Evolutionary conservation across 2,797 vertebrate species (phyloP).

Genomic region (Dendrocincla fuliginosa): DNA sequence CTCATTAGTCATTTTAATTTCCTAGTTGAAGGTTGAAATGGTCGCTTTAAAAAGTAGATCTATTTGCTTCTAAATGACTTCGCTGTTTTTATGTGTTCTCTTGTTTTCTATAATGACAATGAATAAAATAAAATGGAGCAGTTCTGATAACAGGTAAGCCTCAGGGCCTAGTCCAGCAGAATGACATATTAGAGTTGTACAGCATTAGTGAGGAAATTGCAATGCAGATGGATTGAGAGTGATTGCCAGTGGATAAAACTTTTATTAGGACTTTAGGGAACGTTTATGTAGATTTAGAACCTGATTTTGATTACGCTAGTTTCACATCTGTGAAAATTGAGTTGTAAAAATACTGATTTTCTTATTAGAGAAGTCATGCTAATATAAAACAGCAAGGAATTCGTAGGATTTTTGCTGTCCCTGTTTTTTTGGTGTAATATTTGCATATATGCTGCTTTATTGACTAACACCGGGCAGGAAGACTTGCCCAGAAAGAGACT

Average conservation of each 20-base stretch:
- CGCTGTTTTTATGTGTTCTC: neutral
- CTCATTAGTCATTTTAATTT: neutral
- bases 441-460: neutral
- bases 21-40: neutral
- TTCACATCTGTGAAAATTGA: neutral
- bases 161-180: neutral
- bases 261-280: neutral
- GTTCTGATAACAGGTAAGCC: neutral
- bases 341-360: neutral
- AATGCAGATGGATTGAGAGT: neutral
- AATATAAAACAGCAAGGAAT: neutral
- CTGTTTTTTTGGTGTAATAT: neutral
- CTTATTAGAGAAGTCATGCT: neutral
- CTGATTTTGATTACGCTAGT: neutral
- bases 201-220: neutral
- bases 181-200: neutral
- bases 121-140: neutral
- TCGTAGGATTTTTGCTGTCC: neutral
- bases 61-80: neutral
- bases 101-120: neutral
- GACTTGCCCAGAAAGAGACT: neutral
- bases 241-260: neutral
- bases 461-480: neutral
- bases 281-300: neutral
- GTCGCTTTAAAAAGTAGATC: neutral